Base-by-base conservation (phyloP, 2,888 invertebrate species). In the Glaucopsyche alexis region DNA sequence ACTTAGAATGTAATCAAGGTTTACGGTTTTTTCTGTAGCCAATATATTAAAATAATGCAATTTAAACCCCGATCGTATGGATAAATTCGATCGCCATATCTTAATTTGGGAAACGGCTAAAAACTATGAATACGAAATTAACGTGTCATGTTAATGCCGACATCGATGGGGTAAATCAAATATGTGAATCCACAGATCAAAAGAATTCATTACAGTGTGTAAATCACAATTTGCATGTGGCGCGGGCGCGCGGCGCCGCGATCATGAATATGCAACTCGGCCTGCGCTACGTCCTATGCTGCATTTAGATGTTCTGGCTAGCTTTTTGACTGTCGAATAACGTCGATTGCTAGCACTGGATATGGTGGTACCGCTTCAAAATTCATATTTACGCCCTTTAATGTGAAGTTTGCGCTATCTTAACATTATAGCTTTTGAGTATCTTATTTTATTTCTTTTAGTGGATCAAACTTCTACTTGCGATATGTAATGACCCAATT, bases 121-220 rank as follows among this genome's bases (percentile, higher is more conserved):
- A 87, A 89, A 89, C 92, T 91, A 92, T 93, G 92, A 92, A 93
- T 92, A 92, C 84, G 82, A 87, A 91, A 91, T 89, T 79, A 86
- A 84, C 85, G 84, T 85, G 88, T 90, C 88, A 88, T 88, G 88
- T 85, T 88, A 86, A 87, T 85, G 83, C 85, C 83, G 83, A 87
- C 89, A 87, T 89, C 86, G 91, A 90, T 89, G 89, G 91, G 89
- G 88, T 89, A 92, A 93, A 92, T 92, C 93, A 92, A 92, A 93
- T 92, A 92, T 91, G 87, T 89, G 92, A 90, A 91, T 91, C 86
- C 89, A 87, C 91, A 93, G 92, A 93, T 93, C 93, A 93, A 93
- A 93, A 93, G 93, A 93, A 93, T 93, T 91, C 91, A 93, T 93
- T 93, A 93, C 91, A 91, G 87, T 91, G 91, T 93, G 92, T 92